Evolutionary conservation across 2,113 vertebrate genomes (phyloP), one percentile per base, ranked within the genome.

Genomic region (Onychostruthus taczanowskii): DNA sequence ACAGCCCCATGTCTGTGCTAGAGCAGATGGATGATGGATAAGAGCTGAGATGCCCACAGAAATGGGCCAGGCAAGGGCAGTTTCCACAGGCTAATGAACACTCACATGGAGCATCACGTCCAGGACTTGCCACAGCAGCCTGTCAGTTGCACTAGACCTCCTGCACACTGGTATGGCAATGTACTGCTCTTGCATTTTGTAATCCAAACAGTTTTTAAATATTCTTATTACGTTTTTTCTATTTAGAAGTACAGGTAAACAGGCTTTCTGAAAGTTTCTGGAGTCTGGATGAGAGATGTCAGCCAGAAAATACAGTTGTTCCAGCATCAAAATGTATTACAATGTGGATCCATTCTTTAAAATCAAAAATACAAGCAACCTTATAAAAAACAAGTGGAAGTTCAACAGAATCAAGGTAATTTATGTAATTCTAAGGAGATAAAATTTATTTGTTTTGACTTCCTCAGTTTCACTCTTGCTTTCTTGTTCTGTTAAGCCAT

Each of bases 51-150:
- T 53, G n/a, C 10, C 41, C 52, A 78, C n/a, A 49, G 39, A 63
- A 30, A 13, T 11, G 22, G 47, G 18, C 35, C 28, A 50, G 37
- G 46, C 52, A 37, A 58, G n/a, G 20, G 56, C 11, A 41, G 28
- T 4, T 62, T 33, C 11, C 28, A 37, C 2, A 43, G 35, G 8
- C 35, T 55, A 31, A 75, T 33, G 39, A 76, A 33, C 14, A 8
- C 10, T 20, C 0, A 0, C 9, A 47, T 16, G 8, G 3, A 63
- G 39, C 30, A 59, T 33, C 6, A 1, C 3, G 3, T n/a, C 33
- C 44, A 23, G 26, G 35, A 35, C 15, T 7, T 47, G 41, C 55
- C 2, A 9, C 3, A 70, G 21, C 17, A 62, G 20, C 7, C 22
- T n/a, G 6, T 47, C 16, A 39, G 43, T 6, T 43, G 20, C 50